Base-by-base conservation (phyloP, 2,113 vertebrate species). In the Zosterops lateralis region DNA sequence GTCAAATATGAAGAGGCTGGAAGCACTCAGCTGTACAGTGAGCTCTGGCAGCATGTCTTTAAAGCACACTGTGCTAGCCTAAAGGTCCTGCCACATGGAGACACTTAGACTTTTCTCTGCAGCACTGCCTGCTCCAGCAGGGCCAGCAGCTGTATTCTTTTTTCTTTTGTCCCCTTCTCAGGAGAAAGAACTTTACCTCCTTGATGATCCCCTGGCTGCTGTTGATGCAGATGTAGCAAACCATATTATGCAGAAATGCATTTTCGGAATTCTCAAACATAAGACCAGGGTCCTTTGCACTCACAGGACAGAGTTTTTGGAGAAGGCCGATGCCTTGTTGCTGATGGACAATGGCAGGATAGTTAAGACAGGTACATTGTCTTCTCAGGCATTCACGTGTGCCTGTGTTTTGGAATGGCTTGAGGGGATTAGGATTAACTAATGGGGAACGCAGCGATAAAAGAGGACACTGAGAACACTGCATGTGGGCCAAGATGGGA, bases 251-350 rank as follows among this genome's bases (percentile, higher is more conserved):
- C 97, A 95, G 87, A 98, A 97, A 82, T 99, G 99, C 93, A 97
- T 99, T 92, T 77, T 99, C 13, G 98, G 98, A 92, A 84, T 98
- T 84, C 98, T 99, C 62, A 93, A 92, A 72, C 94, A 97, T 74
- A 99, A 98, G 93, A 99, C 99, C 65, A 98, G 99, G 89, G 98
- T 99, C 94, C 98, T 99, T 44, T 99, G 99, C 95, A 99, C 99
- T 1, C 99, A 99, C 93, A 98, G 99, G 51, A 97, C 97, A 0
- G 99, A 99, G 97, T 98, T 99, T 96, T 97, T 99, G 95, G 96
- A 98, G 90, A 98, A 96, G 74, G 99, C 98, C 0, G 98, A 99
- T 51, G 4, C 97, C 88, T 97, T 99, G 66, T 85, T 99, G 36
- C 97, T 99, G 80, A 97, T 99, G 98, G 98, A 99, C 62, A 97